phyloP scores from a whole-genome alignment of 2,888 invertebrate genomes.

The Heliconius ethilla region DNA sequence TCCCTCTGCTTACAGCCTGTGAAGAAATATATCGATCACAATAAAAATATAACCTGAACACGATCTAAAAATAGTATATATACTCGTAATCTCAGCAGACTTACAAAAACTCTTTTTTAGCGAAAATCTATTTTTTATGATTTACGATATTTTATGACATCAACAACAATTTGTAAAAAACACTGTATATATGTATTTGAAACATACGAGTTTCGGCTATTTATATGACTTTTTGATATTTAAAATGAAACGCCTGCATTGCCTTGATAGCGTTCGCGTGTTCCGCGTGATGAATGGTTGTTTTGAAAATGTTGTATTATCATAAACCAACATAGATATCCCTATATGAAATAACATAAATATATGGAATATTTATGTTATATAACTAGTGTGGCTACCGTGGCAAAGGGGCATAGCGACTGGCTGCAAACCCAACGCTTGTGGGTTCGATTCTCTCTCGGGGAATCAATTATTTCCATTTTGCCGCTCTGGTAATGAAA shows the following conservation, averaged over 20 bases:
- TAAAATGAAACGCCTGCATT: conserved; percentile 33
- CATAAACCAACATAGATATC: conserved; percentile 2
- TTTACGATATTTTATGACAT: background rate
- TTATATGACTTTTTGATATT: conserved; percentile 22
- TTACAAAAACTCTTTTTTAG: background rate
- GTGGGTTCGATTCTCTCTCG: background rate
- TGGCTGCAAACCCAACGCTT: background rate
- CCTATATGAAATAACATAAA: background rate
- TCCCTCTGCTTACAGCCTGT: too few relatives aligned
- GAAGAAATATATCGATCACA: too few relatives aligned
- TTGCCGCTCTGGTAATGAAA: too few relatives aligned
- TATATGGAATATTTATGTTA: background rate
- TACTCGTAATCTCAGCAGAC: background rate
- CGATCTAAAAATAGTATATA: too few relatives aligned
- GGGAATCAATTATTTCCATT: too few relatives aligned
- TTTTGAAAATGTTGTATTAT: conserved; percentile 31
- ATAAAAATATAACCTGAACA: too few relatives aligned
- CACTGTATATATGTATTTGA: background rate
- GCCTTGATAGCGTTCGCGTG: conserved; percentile 33
- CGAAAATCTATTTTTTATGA: background rate
- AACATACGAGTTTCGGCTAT: conserved; percentile 8
- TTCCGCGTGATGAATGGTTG: conserved; percentile 33
- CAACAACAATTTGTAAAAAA: background rate
- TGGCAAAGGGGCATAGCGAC: background rate
- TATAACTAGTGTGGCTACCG: background rate